Percentiles rank a stretch among this genome's conserved stretches.
phyloP scores from a whole-genome alignment of 2,888 invertebrate species.

The Resseliella maxima region DNA sequence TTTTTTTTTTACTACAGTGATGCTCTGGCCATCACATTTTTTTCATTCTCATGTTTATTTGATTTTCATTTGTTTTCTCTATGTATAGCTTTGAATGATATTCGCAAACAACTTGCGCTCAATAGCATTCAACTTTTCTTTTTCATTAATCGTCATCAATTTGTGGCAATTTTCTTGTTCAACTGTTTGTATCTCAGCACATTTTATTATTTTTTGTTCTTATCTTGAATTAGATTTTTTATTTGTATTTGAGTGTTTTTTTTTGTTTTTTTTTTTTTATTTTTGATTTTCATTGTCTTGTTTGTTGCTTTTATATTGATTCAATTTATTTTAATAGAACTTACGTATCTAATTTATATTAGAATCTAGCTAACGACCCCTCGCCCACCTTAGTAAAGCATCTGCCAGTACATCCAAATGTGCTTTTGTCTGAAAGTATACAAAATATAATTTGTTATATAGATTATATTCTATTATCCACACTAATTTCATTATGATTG shows the following conservation, averaged over 20 bases:
- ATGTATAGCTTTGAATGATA: background rate
- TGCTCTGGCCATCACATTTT: background rate
- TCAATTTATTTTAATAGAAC: conserved; percentile 51
- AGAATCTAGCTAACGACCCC: conserved; percentile 79
- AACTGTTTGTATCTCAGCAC: background rate
- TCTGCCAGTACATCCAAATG: conserved; percentile 95
- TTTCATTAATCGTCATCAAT: background rate
- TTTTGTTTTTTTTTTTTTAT: background rate
- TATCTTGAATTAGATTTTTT: conserved; percentile 3
- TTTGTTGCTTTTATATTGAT: conserved; percentile 53
- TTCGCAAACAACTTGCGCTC: background rate
- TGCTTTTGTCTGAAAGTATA: conserved; percentile 86
- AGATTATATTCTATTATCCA: no score
- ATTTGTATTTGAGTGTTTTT: background rate
- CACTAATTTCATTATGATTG: no score
- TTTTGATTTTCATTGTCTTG: conserved; percentile 21
- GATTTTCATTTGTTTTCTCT: background rate
- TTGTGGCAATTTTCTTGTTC: background rate
- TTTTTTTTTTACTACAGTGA: background rate
- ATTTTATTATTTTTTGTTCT: background rate
- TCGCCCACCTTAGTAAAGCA: conserved; percentile 92
- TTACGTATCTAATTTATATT: conserved; percentile 53
- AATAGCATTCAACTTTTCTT: background rate
- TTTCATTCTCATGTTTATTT: background rate
- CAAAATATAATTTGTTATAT: conserved; percentile 56